phyloP scores from a whole-genome alignment of 2,888 invertebrate species.

The Trichacis sp. region DNA sequence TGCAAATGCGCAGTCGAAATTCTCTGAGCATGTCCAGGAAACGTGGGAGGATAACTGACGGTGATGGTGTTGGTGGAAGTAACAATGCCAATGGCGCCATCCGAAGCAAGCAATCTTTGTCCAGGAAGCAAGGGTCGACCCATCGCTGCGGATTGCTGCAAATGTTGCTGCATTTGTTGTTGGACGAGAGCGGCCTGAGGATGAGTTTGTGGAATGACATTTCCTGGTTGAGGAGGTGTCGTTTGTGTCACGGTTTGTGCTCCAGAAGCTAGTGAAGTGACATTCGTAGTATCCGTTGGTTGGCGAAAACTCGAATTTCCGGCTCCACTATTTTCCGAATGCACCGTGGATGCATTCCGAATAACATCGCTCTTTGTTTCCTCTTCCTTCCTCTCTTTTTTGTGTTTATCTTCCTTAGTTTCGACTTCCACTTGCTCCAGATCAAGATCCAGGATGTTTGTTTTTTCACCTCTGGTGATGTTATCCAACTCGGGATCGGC shows the following conservation, averaged over 20 bases:
- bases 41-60: slow-evolving; percentile 65
- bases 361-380: slow-evolving; percentile 55
- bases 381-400: slow-evolving; percentile 61
- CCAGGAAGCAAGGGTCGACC: slow-evolving; percentile 73
- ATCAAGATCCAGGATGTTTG: slow-evolving; percentile 89
- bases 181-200: slow-evolving; percentile 63
- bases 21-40: slow-evolving; percentile 63
- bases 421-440: slow-evolving; percentile 82
- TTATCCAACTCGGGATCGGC: slow-evolving; percentile 93
- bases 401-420: slow-evolving; percentile 74
- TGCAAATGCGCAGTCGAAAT: slow-evolving; percentile 63
- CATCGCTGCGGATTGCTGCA: slow-evolving; percentile 77
- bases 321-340: slow-evolving; percentile 47
- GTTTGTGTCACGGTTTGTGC: slow-evolving; percentile 50
- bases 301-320: slow-evolving; percentile 45
- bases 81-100: slow-evolving; percentile 77
- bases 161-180: slow-evolving; percentile 73
- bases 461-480: slow-evolving; percentile 81
- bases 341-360: slow-evolving; percentile 45
- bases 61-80: slow-evolving; percentile 73
- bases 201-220: slow-evolving; percentile 65
- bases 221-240: slow-evolving; percentile 47
- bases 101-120: slow-evolving; percentile 72
- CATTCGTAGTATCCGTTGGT: slow-evolving; percentile 51
- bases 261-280: slow-evolving; percentile 43